Evolutionary conservation across 2,797 vertebrate species (phyloP), one percentile per base, ranked within the genome.

Genomic region (Nasua narica): DNA sequence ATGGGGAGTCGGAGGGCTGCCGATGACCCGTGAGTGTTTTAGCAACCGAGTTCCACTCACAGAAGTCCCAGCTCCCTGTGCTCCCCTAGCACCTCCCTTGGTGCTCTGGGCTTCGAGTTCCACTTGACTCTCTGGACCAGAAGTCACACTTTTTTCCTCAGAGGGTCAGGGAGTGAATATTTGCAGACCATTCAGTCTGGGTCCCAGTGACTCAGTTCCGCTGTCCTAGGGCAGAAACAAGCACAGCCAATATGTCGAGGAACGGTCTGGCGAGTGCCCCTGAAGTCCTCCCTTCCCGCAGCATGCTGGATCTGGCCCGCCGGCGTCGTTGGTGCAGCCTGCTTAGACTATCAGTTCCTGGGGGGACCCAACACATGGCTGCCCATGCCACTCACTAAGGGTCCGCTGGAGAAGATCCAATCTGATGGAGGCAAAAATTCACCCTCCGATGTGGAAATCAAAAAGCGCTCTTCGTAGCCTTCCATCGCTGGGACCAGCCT

Each of bases 21-120:
- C 2, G 23, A 35, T 29, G 5, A 3, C 48, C 7, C 3, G 0
- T 81, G 35, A 81, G 70, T 46, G 19, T 50, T 35, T 90, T 56
- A 27, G 7, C 4, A 16, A 50, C 23, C 12, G 8, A 65, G 37
- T 4, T 76, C 37, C 25, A 7, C 56, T 52, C 15, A 0, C 0
- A 40, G 43, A 48, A 78, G n/a, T 37, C 54, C 32, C 21, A n/a
- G 48, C 54, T 54, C 23, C 4, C 40, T 19, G 13, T 11, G 56
- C 23, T 65, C 11, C 5, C 32, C 37, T 19, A 0, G 56, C 16
- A 21, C 0, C n/a, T 65, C 78, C 37, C 35, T 40, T 52, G 12
- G 46, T 0, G 5, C 52, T 83, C 78, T 10, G 4, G 52, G 67
- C 74, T 60, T 74, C 37, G 27, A 3, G n/a, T 76, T 91, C 37